Conservation (phyloP, 2,797 vertebrate genomes). For the Sphenodon punctatus region DNA sequence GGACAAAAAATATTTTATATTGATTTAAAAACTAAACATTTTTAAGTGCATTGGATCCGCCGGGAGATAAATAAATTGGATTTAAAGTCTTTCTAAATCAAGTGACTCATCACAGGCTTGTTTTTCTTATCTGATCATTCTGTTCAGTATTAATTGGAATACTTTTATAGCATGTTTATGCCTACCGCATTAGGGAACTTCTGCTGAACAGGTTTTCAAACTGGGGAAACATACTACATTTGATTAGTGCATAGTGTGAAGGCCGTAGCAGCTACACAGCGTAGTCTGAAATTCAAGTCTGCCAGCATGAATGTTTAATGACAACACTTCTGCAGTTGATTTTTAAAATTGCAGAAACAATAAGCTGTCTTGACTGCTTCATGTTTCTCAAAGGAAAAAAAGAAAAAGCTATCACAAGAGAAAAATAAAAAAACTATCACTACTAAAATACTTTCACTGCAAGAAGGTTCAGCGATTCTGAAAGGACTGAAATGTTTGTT, state of each 20-base stretch:
- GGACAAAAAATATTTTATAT: neutral
- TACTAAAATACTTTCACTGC: neutral
- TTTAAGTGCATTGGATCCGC: neutral
- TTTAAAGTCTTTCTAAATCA: neutral
- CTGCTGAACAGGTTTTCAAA: slow-evolving; percentile 15
- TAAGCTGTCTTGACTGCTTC: neutral
- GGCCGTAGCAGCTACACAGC: neutral
- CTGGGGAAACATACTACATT: neutral
- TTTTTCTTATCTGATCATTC: neutral
- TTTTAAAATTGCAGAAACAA: neutral
- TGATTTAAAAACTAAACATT: too few species aligned
- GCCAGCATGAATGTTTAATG: neutral
- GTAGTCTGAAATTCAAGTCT: neutral
- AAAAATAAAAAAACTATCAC: too few species aligned
- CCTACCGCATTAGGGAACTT: neutral
- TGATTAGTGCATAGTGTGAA: neutral
- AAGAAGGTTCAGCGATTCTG: neutral
- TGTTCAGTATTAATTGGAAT: neutral
- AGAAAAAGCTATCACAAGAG: neutral
- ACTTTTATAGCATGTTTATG: neutral
- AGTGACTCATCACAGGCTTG: neutral
- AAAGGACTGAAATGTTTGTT: neutral
- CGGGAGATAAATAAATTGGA: neutral
- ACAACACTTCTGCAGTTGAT: neutral
- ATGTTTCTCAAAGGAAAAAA: neutral